Base-by-base conservation (phyloP, 2,113 vertebrate species). In the Hippocampus abdominalis region DNA sequence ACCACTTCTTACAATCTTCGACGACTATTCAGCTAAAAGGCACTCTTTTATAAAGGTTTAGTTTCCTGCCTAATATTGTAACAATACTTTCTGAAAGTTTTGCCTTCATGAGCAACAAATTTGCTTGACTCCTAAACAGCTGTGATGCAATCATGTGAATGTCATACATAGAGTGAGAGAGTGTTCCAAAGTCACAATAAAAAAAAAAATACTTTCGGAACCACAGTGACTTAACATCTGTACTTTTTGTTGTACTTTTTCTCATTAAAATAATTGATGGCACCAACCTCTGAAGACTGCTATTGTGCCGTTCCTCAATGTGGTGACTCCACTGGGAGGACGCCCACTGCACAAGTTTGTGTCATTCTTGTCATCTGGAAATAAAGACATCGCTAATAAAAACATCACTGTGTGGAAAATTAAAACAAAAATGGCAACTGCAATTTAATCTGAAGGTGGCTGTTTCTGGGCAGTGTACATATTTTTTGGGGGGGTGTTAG, bases 241-340 rank as follows among this genome's bases (percentile, higher is more conserved):
- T 32, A 27, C 23, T 49, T 27, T 9, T 49, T 27, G 23, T 6
- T 13, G 20, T 32, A 6, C 32, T 20, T 49, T 51, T 21, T 36
- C 29, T 36, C 32, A 36, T 65, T 44, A 6, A 64, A 42, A 15
- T 25, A 39, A 15, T 40, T 56, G 13, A 15, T 69, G 53, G n/a
- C 74, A 69, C 92, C 85, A 40, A 96, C 96, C 97, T 94, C 96
- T 91, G 90, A 99, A 99, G 62, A 94, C 94, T 0, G 93, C 94
- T 11, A 94, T 51, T 0, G 96, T 98, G 64, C 97, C 97, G 3
- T 98, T 99, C 36, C 74, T 91, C 29, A 99, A 87, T 5, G 95
- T 93, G 1, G 96, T 95, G 80, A 96, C 86, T 64, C 90, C 93
- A 0, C 94, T 88, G 0, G 94, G 81, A 0, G 97, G 95, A 46